These are phyloP conservation scores for Cristatella mucedo DNA, from an alignment of 2,888 invertebrate species.

Conservation along the genomic window DNA sequence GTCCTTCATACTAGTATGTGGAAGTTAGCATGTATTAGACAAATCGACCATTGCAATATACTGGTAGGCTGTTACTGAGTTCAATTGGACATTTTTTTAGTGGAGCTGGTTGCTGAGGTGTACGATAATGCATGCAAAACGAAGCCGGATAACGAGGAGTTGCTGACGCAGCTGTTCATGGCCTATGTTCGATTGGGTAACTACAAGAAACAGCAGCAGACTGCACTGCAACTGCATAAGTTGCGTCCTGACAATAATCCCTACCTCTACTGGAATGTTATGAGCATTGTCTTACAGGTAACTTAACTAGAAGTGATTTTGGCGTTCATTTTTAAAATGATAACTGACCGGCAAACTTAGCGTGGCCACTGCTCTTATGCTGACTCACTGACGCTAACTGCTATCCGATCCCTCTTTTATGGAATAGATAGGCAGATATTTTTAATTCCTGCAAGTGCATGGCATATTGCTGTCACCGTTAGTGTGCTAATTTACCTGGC, in stretches of 20 bases:
- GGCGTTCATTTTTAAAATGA: too few species aligned
- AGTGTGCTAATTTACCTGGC: too few species aligned
- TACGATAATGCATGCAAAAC: constrained; percentile 74
- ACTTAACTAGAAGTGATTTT: too few species aligned
- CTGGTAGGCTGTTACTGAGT: constrained; percentile 10
- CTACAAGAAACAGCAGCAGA: constrained; percentile 72
- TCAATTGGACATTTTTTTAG: constrained; percentile 43
- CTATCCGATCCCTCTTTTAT: too few species aligned
- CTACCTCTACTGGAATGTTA: constrained; percentile 94
- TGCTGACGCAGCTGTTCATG: constrained; percentile 85
- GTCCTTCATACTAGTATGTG: too few species aligned
- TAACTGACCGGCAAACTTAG: too few species aligned
- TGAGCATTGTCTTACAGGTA: constrained; percentile 88
- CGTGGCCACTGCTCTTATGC: too few species aligned
- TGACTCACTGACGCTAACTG: too few species aligned
- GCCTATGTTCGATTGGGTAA: constrained; percentile 77
- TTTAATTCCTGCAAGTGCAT: too few species aligned
- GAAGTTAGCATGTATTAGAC: too few species aligned
- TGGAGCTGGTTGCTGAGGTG: constrained; percentile 68
- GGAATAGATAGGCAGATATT: too few species aligned
- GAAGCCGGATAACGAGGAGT: constrained; percentile 73
- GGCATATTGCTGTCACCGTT: too few species aligned
- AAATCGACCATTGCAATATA: constrained; percentile 12
- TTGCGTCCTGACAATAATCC: constrained; percentile 70
- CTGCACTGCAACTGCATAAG: constrained; percentile 77